A percentile compares a stretch with the other conserved stretches of the same genome.
These are phyloP conservation scores for Lucilia cuprina DNA, from an alignment of 1,140 invertebrate species.

Conservation along the genomic window DNA sequence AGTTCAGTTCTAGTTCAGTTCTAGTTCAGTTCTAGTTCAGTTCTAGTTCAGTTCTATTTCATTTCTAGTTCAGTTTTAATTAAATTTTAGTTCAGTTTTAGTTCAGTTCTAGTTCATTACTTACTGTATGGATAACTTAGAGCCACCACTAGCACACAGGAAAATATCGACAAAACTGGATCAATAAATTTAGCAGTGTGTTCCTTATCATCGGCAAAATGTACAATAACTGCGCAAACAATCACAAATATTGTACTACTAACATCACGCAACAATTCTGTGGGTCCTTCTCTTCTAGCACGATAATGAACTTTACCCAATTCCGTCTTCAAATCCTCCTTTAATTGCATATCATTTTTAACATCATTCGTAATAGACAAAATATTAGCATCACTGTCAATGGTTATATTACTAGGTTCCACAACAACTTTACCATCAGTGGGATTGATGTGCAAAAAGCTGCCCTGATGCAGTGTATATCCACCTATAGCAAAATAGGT, in stretches of 20 bases:
- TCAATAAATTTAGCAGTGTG: constrained; percentile 75
- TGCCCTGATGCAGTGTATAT: constrained; percentile 80
- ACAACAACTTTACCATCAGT: constrained; percentile 71
- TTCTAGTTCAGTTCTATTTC: too few species aligned
- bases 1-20: too few species aligned
- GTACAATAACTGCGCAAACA: constrained; percentile 70
- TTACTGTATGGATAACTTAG: constrained; percentile 79
- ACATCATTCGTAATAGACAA: constrained; percentile 32
- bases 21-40: too few species aligned
- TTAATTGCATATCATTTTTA: constrained; percentile 49
- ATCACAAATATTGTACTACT: constrained; percentile 74
- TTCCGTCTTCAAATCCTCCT: constrained; percentile 51
- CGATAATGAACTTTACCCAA: constrained; percentile 53
- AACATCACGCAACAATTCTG: constrained; percentile 71
- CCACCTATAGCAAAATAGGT: constrained; percentile 80
- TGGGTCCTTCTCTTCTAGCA: constrained; percentile 61
- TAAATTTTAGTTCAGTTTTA: too few species aligned
- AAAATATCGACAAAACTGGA: constrained; percentile 73
- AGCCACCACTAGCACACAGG: constrained; percentile 69
- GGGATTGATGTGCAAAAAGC: constrained; percentile 72
- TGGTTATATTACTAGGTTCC: constrained; percentile 56
- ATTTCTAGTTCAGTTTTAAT: too few species aligned
- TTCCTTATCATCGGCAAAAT: constrained; percentile 67
- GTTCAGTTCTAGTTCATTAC: constrained; percentile 51
- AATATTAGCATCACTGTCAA: background rate